Evolutionary conservation across 2,888 invertebrate genomes (phyloP).

Genomic region (Drosophila parthenogenetica): DNA sequence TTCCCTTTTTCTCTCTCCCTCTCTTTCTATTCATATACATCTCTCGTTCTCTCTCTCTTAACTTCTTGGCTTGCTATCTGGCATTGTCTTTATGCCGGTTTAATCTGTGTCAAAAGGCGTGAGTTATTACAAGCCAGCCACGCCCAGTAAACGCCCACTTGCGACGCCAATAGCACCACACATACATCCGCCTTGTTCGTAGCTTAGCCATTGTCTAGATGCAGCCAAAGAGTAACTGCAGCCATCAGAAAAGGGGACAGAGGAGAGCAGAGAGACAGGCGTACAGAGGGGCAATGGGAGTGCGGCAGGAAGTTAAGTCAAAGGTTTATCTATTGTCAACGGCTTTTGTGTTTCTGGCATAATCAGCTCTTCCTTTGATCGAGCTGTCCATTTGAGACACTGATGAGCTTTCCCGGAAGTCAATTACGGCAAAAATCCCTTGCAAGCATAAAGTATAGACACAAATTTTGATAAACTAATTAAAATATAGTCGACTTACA

Average conservation of each 20-base stretch:
- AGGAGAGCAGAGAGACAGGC: no score
- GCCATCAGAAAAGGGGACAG: no score
- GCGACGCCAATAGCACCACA: constrained; percentile 37
- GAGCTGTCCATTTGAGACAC: constrained; percentile 42
- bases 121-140: constrained; percentile 78
- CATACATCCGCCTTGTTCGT: constrained; percentile 32
- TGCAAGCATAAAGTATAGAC: background rate
- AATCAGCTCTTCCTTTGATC: constrained; percentile 74
- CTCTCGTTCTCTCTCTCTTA: constrained; percentile 3
- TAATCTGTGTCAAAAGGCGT: constrained; percentile 81
- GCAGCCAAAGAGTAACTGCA: constrained; percentile 7
- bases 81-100: constrained; percentile 78
- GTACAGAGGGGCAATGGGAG: no score
- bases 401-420: constrained; percentile 35
- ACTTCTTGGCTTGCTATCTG: constrained; percentile 26
- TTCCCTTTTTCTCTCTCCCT: constrained; percentile 21
- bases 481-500: background rate
- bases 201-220: constrained; percentile 49
- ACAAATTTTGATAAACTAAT: background rate
- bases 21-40: background rate
- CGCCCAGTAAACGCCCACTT: constrained; percentile 61
- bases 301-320: constrained; percentile 55
- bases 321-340: constrained; percentile 79
- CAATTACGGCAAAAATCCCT: constrained; percentile 43
- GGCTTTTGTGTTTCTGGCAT: constrained; percentile 71